Evolutionary conservation across 2,888 invertebrate species (phyloP).

Genomic region (Nephrotoma flavescens): DNA sequence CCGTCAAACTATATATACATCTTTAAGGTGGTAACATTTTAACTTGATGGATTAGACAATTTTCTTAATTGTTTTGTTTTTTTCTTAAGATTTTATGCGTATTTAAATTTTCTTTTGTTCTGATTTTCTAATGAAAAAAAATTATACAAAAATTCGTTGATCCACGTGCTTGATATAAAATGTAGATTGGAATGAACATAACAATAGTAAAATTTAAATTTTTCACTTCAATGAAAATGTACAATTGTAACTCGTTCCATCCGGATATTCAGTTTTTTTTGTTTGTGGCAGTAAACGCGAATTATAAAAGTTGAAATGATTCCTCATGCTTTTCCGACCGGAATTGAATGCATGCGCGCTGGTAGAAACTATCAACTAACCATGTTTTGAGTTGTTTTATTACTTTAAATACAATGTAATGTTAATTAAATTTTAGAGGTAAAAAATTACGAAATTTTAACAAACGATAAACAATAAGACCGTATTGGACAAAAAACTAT

Average conservation of each 20-base stretch:
- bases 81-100: not conserved
- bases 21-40: no score
- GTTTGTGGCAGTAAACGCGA: not conserved
- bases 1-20: no score
- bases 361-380: not conserved
- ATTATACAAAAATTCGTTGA: not conserved
- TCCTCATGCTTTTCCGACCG: not conserved
- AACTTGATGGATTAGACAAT: no score
- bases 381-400: not conserved
- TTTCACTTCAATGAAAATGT: not conserved
- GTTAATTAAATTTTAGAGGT: not conserved
- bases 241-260: not conserved
- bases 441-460: not conserved
- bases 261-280: not conserved
- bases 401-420: not conserved
- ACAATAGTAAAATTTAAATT: not conserved
- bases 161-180: not conserved
- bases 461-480: not conserved
- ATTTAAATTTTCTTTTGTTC: not conserved
- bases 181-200: not conserved
- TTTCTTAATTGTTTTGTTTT: no score
- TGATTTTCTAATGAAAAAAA: not conserved
- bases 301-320: not conserved
- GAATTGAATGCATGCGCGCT: not conserved
- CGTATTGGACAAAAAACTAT: not conserved